Percentiles rank a stretch among this genome's conserved stretches.
These are phyloP conservation scores for Eurypyga helias DNA, from an alignment of 2,113 vertebrate genomes.

Conservation along the genomic window DNA sequence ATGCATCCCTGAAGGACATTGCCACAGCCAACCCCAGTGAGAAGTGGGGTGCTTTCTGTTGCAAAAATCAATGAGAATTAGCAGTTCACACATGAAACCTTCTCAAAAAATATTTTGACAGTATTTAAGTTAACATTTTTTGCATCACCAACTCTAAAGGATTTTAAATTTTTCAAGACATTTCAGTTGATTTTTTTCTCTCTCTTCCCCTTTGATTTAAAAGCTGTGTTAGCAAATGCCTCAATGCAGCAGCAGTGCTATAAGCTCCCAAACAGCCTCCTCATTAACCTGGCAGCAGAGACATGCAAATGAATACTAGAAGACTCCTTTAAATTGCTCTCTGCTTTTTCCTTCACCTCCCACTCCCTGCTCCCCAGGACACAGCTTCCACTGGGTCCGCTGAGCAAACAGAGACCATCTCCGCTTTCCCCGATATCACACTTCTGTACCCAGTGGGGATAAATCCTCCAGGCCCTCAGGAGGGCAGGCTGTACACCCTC, in stretches of 20 bases:
- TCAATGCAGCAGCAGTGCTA: background rate
- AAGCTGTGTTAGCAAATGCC: background rate
- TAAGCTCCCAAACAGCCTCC: background rate
- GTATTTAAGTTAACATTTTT: background rate
- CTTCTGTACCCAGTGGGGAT: background rate
- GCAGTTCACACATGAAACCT: background rate
- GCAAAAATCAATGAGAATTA: background rate
- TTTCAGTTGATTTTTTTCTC: background rate
- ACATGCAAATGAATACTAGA: background rate
- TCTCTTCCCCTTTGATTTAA: background rate
- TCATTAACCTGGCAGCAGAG: background rate
- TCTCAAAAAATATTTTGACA: background rate
- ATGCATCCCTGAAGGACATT: slow-evolving; percentile 2
- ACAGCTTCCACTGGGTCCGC: background rate
- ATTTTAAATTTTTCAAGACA: background rate
- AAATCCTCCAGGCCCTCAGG: background rate
- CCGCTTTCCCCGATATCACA: background rate
- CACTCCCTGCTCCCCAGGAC: background rate
- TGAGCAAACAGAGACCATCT: background rate
- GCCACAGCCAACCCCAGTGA: background rate
- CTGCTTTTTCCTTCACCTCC: background rate
- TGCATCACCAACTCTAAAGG: background rate
- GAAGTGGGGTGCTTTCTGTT: background rate
- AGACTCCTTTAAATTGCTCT: background rate
- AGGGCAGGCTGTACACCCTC: background rate